Evolutionary conservation across 2,888 invertebrate genomes (phyloP), one percentile per base, ranked within the genome.

Genomic region (Geophilus truncorum): DNA sequence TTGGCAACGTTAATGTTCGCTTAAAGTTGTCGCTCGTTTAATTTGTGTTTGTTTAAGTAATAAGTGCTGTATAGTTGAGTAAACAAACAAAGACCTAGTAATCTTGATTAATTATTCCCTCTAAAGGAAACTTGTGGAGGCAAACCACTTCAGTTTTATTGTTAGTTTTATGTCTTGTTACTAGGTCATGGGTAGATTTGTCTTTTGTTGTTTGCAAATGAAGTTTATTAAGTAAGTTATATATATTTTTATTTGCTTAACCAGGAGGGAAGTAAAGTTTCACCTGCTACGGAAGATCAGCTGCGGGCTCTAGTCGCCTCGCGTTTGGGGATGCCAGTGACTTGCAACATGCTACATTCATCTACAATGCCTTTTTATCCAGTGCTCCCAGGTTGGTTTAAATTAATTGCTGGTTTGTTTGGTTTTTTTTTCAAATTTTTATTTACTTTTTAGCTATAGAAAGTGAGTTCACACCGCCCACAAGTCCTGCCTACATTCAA

Each of bases 261-360:
- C n/a, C 81, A 85, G 84, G 88, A 89, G 83, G 88, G 89, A 81
- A 87, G 87, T 81, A 90, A 90, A 85, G 85, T 90, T 85, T 90
- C 89, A 6, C 88, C 89, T 75, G 92, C 93, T 81, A 92, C 93
- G 36, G 95, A 95, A 87, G 93, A 94, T 81, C 94, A 93, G 86
- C 90, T 93, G 77, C 90, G 93, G 83, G 92, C 92, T 18, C 91
- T 92, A 76, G 91, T 91, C 84, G 90, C 92, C 6, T 91, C 91
- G 62, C 89, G 91, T 45, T 87, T 91, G 36, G 92, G 92, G 7
- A 90, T 92, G 89, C 91, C 91, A 0, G 86, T 90, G 6, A 91
- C 92, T 4, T 90, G 91, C 57, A 91, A 92, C 85, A 90, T 92
- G 89, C 45, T 78, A 45, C 86, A 92, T 83, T 90, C 91, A n/a